Percentiles rank a stretch among this genome's conserved stretches.
phyloP scores from a whole-genome alignment of 2,113 vertebrate genomes.

The Himantopus leucocephalus region DNA sequence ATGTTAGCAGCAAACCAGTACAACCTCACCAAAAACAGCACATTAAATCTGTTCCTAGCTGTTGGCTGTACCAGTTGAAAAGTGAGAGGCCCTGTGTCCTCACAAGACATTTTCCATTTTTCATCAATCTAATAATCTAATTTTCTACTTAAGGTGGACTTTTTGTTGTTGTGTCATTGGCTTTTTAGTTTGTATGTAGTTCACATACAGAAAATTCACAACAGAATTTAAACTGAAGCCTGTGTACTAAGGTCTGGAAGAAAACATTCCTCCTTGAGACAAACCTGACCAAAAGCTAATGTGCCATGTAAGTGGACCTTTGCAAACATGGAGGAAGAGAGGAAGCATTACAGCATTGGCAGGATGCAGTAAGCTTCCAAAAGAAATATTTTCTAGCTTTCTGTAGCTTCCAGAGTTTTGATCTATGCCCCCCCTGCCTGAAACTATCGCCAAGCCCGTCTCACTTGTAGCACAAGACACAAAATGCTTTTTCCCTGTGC shows the following conservation, averaged over 20 bases:
- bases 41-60: not conserved
- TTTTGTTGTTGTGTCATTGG: not conserved
- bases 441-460: not conserved
- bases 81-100: not conserved
- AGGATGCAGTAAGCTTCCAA: not conserved
- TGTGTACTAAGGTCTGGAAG: not conserved
- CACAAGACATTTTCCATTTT: not conserved
- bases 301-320: rapidly evolving
- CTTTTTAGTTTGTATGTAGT: not conserved
- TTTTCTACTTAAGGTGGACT: not conserved
- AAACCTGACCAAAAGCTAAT: not conserved
- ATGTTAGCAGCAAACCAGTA: not conserved
- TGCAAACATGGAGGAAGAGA: not conserved
- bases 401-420: not conserved
- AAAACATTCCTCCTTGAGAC: not conserved
- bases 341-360: not conserved
- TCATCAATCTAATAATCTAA: not conserved
- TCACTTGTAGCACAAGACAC: not conserved
- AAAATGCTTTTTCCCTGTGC: not conserved
- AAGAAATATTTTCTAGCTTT: not conserved
- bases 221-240: not conserved
- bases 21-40: not conserved
- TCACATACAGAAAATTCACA: not conserved
- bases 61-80: not conserved
- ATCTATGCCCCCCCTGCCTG: not conserved